Conservation (phyloP, 2,797 vertebrate species). For the Cynopterus sphinx region DNA sequence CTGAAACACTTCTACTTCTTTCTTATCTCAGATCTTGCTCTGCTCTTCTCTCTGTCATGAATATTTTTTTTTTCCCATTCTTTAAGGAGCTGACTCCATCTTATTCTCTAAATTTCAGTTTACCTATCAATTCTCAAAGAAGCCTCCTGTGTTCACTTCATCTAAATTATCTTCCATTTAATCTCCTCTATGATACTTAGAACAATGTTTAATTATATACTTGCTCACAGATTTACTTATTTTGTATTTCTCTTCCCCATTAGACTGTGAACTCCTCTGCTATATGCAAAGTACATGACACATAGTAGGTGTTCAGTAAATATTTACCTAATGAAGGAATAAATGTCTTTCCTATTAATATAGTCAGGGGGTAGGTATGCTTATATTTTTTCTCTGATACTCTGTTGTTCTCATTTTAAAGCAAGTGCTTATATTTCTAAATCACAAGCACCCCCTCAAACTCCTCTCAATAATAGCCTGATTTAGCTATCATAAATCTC, state of each 20-base stretch:
- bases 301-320: background rate
- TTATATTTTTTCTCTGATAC: background rate
- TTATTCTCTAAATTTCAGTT: background rate
- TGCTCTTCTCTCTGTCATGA: background rate
- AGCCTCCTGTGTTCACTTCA: background rate
- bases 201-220: background rate
- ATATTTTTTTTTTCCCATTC: background rate
- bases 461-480: background rate
- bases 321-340: background rate
- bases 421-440: background rate
- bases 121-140: background rate
- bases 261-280: background rate
- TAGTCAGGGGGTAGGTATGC: background rate
- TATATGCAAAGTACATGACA: background rate
- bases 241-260: background rate
- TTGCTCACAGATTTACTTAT: background rate
- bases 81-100: background rate
- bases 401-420: conserved; percentile 6
- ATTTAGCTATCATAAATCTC: background rate
- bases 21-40: background rate
- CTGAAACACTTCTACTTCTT: background rate
- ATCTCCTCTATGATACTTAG: background rate
- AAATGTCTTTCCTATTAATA: background rate
- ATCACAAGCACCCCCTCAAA: background rate
- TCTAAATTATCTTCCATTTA: background rate